phyloP scores from a whole-genome alignment of 2,113 vertebrate species.

The Limnothrissa miodon region DNA sequence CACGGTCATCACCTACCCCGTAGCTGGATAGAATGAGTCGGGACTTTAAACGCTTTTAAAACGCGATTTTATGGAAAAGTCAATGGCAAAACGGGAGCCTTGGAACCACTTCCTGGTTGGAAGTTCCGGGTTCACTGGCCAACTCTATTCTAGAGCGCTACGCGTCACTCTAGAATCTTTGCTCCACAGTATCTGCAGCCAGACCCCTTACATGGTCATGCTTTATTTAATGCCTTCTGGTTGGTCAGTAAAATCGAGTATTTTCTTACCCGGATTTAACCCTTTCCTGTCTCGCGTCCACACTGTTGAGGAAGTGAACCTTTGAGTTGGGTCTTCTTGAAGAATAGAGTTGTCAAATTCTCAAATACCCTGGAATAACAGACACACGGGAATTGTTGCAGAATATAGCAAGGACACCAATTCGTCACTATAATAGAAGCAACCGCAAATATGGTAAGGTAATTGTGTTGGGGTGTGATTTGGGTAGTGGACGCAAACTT shows the following conservation, averaged over 20 bases:
- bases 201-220: too few relatives aligned
- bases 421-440: not conserved
- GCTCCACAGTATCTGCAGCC: too few relatives aligned
- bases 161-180: too few relatives aligned
- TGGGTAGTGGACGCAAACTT: constrained; percentile 7
- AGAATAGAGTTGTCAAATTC: not conserved
- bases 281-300: not conserved
- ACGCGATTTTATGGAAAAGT: too few relatives aligned
- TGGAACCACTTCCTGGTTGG: too few relatives aligned
- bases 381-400: not conserved
- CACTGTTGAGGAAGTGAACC: constrained; percentile 11
- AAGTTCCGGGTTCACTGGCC: too few relatives aligned
- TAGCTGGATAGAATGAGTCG: too few relatives aligned
- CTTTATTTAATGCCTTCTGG: constrained; percentile 2
- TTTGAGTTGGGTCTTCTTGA: constrained; percentile 12
- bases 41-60: too few relatives aligned
- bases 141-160: too few relatives aligned
- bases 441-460: constrained; percentile 1
- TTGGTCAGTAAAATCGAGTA: constrained; percentile 18
- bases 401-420: not conserved
- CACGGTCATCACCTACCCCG: too few relatives aligned
- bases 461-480: not conserved
- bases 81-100: too few relatives aligned
- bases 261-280: constrained; percentile 16
- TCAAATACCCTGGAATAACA: not conserved